Percentiles rank a stretch among this genome's conserved stretches.
These are phyloP conservation scores for Furnarius figulus DNA, from an alignment of 2,113 vertebrate genomes.

Conservation along the genomic window DNA sequence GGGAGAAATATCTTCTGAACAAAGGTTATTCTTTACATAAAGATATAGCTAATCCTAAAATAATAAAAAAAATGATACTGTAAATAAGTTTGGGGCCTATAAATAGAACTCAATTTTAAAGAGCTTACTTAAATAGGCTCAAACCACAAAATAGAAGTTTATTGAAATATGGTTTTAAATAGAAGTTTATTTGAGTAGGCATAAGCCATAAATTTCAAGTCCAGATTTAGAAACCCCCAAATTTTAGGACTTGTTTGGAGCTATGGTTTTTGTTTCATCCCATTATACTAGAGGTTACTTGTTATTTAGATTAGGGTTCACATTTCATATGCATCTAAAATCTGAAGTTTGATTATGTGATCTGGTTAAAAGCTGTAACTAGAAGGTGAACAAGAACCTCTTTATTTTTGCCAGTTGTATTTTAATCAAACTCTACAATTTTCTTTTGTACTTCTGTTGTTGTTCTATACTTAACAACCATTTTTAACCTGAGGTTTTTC, in stretches of 20 bases:
- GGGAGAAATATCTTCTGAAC: slow-evolving; percentile 16
- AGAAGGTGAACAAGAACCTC: background rate
- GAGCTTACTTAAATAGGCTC: slow-evolving; percentile 48
- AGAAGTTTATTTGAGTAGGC: slow-evolving; percentile 50
- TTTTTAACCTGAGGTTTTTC: background rate
- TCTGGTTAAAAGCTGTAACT: background rate
- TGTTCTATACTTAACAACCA: background rate
- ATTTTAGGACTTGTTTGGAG: slow-evolving; percentile 16
- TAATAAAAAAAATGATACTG: slow-evolving; percentile 19
- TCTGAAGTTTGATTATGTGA: background rate
- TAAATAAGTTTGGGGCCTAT: slow-evolving; percentile 55
- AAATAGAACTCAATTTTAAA: slow-evolving; percentile 63
- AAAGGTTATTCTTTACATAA: slow-evolving; percentile 8
- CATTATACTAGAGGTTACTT: background rate
- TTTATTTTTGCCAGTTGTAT: background rate
- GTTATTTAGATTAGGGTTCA: slow-evolving; percentile 1
- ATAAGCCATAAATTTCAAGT: slow-evolving; percentile 30
- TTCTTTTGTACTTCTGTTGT: background rate
- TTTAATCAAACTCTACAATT: background rate
- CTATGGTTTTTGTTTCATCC: slow-evolving; percentile 39
- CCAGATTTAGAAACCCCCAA: slow-evolving; percentile 47
- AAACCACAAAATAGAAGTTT: slow-evolving; percentile 58
- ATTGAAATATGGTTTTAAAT: slow-evolving; percentile 54
- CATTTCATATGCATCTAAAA: background rate
- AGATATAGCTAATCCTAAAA: slow-evolving; percentile 37